Evolutionary conservation across 2,888 invertebrate genomes (phyloP), one percentile per base, ranked within the genome.

Genomic region (Stenolophus ochropezus): DNA sequence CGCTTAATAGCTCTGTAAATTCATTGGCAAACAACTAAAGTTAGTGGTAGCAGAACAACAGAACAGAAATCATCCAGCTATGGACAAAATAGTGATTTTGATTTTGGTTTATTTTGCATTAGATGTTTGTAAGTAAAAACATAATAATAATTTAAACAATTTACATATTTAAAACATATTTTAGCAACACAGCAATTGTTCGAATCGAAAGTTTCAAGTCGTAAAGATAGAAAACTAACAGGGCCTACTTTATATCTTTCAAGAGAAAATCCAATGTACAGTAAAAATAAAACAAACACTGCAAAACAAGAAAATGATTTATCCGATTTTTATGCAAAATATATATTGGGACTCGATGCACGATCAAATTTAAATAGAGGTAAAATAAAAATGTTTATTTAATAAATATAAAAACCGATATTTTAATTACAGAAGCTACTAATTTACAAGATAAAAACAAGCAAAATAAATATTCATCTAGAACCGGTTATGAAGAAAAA

Each of bases 181-280:
- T 18, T n/a, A 69, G 65, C 8, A 8, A 33, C 16, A 1, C 65
- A 69, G 33, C 33, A 69, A 69, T 16, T 69, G 18, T 27, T 69
- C 14, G 16, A 23, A 16, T 61, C 61, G 4, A 23, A 23, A 61
- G n/a, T 61, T 5, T 14, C 23, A 61, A 69, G 14, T 25, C 11
- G 14, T 5, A 20, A 18, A 42, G 33, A 33, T 5, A 33, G 4
- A 33, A 18, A 11, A 69, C 4, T 42, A 27, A 69, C 3, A 18
- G 65, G 33, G 2, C 65, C 33, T 16, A 69, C 27, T 16, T 6
- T 69, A 20, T 69, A 69, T 69, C 14, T 69, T 4, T 69, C 65
- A 18, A 5, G 33, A 14, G 65, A 69, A 69, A 69, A 69, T 69
- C 65, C 65, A 18, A 27, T 14, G 33, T 69, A 69, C 11, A 16